Evolutionary conservation across 1,140 invertebrate genomes (phyloP).

Genomic region (Zaprionus tsacasi): DNA sequence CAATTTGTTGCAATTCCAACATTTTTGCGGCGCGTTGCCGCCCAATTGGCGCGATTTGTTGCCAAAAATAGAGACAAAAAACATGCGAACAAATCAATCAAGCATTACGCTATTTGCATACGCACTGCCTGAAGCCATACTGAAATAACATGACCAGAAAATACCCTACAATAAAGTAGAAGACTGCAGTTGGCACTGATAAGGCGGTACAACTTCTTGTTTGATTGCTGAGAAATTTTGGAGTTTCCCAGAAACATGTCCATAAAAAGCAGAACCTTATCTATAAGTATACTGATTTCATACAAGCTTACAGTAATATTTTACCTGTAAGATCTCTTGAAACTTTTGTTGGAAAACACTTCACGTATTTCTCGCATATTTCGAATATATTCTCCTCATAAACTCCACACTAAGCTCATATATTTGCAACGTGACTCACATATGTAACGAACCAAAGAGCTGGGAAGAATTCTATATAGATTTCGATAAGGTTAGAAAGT

Average conservation of each 20-base stretch:
- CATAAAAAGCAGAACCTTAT: not conserved
- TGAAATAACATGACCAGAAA: not conserved
- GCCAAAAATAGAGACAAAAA: conserved; percentile 55
- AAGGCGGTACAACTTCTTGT: not conserved
- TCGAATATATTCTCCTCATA: conserved; percentile 23
- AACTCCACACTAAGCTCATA: conserved; percentile 26
- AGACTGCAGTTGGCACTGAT: not conserved
- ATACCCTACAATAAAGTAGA: not conserved
- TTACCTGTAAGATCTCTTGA: not conserved
- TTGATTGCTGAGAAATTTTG: not conserved
- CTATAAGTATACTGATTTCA: not conserved
- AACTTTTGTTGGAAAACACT: conserved; percentile 20
- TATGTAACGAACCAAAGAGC: conserved; percentile 8
- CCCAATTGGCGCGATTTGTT: conserved; percentile 62
- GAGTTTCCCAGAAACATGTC: not conserved
- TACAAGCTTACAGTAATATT: not conserved
- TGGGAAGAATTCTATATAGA: conserved; percentile 2
- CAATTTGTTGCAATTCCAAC: conserved; percentile 74
- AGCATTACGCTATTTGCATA: conserved; percentile 26
- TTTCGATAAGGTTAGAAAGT: conserved; percentile 52
- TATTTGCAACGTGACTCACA: conserved; percentile 65
- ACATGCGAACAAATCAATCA: conserved; percentile 61
- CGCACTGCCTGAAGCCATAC: not conserved
- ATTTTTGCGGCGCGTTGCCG: conserved; percentile 39
- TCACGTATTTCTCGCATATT: conserved; percentile 53